Percentiles rank a stretch among this genome's conserved stretches.
Evolutionary conservation across 2,888 invertebrate species (phyloP).

Genomic region (Oscheius sp.): DNA sequence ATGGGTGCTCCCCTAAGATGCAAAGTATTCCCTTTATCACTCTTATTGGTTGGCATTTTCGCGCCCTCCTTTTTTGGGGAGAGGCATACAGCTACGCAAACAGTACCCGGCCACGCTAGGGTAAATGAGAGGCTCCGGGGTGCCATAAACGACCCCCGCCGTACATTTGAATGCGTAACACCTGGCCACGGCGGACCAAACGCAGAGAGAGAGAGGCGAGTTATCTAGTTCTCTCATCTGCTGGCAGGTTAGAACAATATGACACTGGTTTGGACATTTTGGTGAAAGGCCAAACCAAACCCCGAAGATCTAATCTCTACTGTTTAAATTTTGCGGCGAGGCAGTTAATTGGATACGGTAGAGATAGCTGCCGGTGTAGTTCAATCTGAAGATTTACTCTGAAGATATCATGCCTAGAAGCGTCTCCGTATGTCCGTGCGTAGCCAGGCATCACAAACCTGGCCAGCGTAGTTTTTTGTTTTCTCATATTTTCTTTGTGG

Average conservation of each 20-base stretch:
- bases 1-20: too few species aligned
- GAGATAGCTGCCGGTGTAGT: too few species aligned
- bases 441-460: too few species aligned
- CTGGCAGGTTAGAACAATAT: slow-evolving; percentile 20
- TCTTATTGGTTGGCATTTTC: slow-evolving; percentile 17
- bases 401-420: too few species aligned
- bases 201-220: not conserved
- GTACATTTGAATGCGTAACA: slow-evolving; percentile 34
- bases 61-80: slow-evolving; percentile 9
- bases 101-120: slow-evolving; percentile 19
- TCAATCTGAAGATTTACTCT: too few species aligned
- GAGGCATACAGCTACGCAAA: slow-evolving; percentile 33
- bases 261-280: slow-evolving; percentile 9
- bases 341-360: too few species aligned
- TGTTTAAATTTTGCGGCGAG: slow-evolving; percentile 7
- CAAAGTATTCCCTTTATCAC: not conserved
- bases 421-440: too few species aligned
- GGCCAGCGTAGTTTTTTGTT: too few species aligned
- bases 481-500: too few species aligned
- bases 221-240: slow-evolving; percentile 8
- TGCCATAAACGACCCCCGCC: slow-evolving; percentile 32
- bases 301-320: slow-evolving; percentile 17
- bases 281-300: slow-evolving; percentile 21
- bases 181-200: slow-evolving; percentile 25
- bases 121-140: slow-evolving; percentile 36